phyloP scores from a whole-genome alignment of 1,140 invertebrate species.

The Eueides isabella region DNA sequence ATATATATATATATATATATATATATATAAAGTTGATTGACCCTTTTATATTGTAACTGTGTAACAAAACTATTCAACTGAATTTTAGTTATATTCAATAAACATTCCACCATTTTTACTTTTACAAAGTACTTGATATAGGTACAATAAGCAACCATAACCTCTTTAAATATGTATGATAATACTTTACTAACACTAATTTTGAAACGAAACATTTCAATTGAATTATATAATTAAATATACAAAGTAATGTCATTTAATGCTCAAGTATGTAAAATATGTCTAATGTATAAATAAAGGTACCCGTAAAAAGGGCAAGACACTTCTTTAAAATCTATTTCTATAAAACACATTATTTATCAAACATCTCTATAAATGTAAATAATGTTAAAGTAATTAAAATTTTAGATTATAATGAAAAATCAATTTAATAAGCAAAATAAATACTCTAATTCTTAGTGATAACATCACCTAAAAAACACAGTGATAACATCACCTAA shows the following conservation, averaged over 20 bases:
- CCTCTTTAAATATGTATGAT: background rate
- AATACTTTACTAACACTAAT: background rate
- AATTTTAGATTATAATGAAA: no score
- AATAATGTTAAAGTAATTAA: no score
- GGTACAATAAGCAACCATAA: background rate
- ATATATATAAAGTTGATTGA: no score
- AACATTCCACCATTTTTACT: background rate
- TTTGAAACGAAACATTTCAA: background rate
- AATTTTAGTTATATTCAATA: background rate
- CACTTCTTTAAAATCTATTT: background rate
- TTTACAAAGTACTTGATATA: background rate
- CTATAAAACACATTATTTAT: no score
- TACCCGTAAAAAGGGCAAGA: constrained; percentile 5
- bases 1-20: no score
- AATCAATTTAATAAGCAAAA: no score
- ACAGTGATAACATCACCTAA: no score
- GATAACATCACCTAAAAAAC: no score
- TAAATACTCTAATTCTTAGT: no score
- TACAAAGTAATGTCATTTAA: background rate
- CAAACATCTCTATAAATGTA: background rate
- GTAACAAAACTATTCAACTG: background rate
- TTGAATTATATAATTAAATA: background rate
- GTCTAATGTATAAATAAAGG: background rate
- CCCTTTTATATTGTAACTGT: background rate
- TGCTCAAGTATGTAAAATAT: background rate